phyloP scores from a whole-genome alignment of 2,113 vertebrate genomes.

The Sinocyclocheilus anshuiensis region DNA sequence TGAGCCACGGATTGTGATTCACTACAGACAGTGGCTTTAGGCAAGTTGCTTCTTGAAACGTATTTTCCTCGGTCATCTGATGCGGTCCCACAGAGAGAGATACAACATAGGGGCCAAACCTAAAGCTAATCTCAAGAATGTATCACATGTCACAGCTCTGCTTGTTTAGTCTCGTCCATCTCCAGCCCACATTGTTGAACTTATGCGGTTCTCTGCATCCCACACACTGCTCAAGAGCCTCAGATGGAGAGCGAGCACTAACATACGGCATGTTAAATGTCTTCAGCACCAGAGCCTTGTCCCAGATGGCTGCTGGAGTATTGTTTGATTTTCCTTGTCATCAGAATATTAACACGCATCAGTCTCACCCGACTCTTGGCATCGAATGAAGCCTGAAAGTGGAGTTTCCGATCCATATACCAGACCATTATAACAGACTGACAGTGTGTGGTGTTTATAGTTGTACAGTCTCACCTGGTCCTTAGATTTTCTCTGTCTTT shows the following conservation, averaged over 20 bases:
- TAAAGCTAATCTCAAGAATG: conserved; percentile 51
- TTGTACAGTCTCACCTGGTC: conserved; percentile 6
- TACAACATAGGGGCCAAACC: conserved; percentile 39
- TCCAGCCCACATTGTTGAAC: conserved; percentile 47
- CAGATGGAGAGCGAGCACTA: conserved; percentile 60
- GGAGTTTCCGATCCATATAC: conserved; percentile 42
- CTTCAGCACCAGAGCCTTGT: conserved; percentile 69
- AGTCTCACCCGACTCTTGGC: conserved; percentile 48
- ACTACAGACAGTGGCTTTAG: conserved; percentile 3
- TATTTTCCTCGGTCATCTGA: conserved; percentile 42
- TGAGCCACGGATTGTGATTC: neutral
- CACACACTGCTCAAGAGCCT: conserved; percentile 35
- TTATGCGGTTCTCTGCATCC: conserved; percentile 59
- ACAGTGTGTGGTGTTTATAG: conserved; percentile 22
- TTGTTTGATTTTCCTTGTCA: conserved; percentile 50
- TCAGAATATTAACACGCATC: conserved; percentile 50
- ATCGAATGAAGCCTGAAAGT: conserved; percentile 43
- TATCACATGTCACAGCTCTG: conserved; percentile 48
- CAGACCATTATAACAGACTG: conserved; percentile 35
- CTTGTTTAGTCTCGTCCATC: conserved; percentile 53
- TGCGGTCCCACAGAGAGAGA: conserved; percentile 15
- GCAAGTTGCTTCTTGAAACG: conserved; percentile 47
- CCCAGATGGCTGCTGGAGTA: conserved; percentile 67
- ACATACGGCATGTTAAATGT: conserved; percentile 60
- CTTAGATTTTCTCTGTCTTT: no score